phyloP scores from a whole-genome alignment of 2,113 vertebrate genomes.

The Tragelaphus buxtoni region DNA sequence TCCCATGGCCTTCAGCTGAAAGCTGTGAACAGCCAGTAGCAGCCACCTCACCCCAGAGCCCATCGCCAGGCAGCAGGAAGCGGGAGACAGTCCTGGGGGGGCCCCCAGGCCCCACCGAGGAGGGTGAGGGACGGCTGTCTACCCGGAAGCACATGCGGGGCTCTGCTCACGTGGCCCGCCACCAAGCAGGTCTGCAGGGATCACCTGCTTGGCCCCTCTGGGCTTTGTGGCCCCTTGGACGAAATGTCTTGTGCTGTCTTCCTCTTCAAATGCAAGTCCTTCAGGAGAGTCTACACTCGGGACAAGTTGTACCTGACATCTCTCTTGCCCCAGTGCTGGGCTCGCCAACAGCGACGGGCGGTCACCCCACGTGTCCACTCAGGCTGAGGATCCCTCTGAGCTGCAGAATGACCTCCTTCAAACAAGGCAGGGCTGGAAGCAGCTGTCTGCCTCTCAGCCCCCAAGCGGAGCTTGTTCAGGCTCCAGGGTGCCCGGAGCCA shows the following conservation, averaged over 20 bases:
- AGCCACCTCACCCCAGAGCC: background rate
- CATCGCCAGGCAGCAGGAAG: background rate
- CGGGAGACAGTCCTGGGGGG: too few species aligned
- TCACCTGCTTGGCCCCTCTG: background rate
- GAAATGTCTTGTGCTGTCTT: background rate
- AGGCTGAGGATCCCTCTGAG: background rate
- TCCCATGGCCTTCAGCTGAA: background rate
- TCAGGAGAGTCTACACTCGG: background rate
- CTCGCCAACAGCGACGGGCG: rapidly evolving
- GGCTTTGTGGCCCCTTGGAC: background rate
- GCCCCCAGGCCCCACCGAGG: background rate
- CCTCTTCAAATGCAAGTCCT: background rate
- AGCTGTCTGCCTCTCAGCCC: background rate
- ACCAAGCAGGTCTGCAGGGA: background rate
- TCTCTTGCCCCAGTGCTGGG: background rate
- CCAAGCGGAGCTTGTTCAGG: rapidly evolving
- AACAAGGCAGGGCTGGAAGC: background rate
- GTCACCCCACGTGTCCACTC: rapidly evolving
- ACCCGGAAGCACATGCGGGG: rapidly evolving
- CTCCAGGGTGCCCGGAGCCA: rapidly evolving
- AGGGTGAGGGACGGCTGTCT: background rate
- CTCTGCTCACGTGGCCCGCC: background rate
- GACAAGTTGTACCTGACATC: rapidly evolving
- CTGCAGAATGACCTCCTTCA: background rate
- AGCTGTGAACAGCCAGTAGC: background rate